phyloP scores from a whole-genome alignment of 23 tunicate genomes.

The Pegea sp. region DNA sequence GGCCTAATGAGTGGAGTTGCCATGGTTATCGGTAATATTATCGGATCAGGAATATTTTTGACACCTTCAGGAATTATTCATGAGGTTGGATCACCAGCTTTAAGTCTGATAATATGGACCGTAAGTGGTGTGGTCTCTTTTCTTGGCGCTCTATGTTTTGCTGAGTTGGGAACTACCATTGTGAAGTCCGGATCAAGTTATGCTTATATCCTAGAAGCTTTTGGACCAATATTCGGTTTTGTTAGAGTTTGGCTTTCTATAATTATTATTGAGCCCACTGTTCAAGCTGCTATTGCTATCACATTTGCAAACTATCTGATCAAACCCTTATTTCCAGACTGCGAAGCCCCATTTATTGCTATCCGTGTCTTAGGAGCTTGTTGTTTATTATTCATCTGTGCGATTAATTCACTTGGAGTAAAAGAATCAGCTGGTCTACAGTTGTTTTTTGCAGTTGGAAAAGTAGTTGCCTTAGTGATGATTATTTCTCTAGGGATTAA shows the following conservation, averaged over 20 bases:
- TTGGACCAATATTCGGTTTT: conserved; percentile 74
- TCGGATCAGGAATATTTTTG: conserved; percentile 78
- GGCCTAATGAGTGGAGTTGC: conserved; percentile 45
- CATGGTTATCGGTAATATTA: conserved; percentile 67
- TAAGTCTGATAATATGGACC: conserved; percentile 70
- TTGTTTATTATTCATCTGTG: conserved; percentile 55
- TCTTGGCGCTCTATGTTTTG: conserved; percentile 86
- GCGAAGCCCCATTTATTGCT: conserved; percentile 65
- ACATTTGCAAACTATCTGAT: too few species aligned
- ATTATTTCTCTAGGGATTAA: conserved; percentile 52
- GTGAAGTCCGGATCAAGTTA: conserved; percentile 90
- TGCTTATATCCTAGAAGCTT: conserved; percentile 85
- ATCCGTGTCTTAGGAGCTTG: conserved; percentile 68
- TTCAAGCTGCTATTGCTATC: too few species aligned
- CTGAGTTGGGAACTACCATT: conserved; percentile 94
- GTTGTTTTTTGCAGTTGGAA: conserved; percentile 81
- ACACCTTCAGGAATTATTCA: conserved; percentile 59
- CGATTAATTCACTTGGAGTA: conserved; percentile 62
- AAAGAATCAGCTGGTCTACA: conserved; percentile 62
- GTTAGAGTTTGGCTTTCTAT: conserved; percentile 86
- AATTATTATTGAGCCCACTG: conserved; percentile 85
- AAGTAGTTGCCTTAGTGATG: conserved; percentile 67
- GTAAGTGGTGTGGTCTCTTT: conserved; percentile 60
- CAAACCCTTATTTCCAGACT: conserved; percentile 79
- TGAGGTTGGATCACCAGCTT: conserved; percentile 74